Percentiles rank a stretch among this genome's conserved stretches.
phyloP scores from a whole-genome alignment of 1,140 invertebrate species.

The Heliconius himera region DNA sequence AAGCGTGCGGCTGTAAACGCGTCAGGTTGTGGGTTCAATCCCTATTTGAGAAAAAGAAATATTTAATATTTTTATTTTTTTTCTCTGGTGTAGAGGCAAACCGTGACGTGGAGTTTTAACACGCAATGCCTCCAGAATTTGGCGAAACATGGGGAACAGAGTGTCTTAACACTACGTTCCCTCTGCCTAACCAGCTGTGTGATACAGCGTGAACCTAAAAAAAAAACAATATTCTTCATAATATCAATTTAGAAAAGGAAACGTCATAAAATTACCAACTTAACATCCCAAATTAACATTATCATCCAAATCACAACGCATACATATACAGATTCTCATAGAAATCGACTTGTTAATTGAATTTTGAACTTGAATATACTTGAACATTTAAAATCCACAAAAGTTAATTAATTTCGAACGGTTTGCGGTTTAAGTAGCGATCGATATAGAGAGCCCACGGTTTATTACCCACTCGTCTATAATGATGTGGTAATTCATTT shows the following conservation, averaged over 20 bases:
- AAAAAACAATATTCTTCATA: not conserved
- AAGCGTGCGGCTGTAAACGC: too few species aligned
- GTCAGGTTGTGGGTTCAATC: too few species aligned
- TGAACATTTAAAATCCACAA: conserved; percentile 58
- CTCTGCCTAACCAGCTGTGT: too few species aligned
- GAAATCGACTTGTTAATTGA: conserved; percentile 57
- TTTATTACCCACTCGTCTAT: conserved; percentile 33
- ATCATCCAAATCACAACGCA: not conserved
- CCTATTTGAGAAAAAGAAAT: too few species aligned
- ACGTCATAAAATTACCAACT: not conserved
- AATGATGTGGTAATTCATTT: conserved; percentile 31
- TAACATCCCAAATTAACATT: not conserved
- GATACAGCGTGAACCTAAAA: too few species aligned
- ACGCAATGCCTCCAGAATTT: too few species aligned
- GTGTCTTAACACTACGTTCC: too few species aligned
- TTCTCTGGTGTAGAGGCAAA: too few species aligned
- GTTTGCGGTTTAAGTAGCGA: conserved; percentile 40
- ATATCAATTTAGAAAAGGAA: not conserved
- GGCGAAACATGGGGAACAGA: too few species aligned
- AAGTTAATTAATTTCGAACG: conserved; percentile 67
- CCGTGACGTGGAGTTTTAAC: too few species aligned
- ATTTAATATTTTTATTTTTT: too few species aligned
- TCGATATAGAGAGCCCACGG: conserved; percentile 33
- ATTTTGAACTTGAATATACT: conserved; percentile 63
- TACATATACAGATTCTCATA: conserved; percentile 39